Percentiles rank a stretch among this genome's conserved stretches.
Conservation (phyloP, 2,113 vertebrate species). For the Catharus bicknelli region DNA sequence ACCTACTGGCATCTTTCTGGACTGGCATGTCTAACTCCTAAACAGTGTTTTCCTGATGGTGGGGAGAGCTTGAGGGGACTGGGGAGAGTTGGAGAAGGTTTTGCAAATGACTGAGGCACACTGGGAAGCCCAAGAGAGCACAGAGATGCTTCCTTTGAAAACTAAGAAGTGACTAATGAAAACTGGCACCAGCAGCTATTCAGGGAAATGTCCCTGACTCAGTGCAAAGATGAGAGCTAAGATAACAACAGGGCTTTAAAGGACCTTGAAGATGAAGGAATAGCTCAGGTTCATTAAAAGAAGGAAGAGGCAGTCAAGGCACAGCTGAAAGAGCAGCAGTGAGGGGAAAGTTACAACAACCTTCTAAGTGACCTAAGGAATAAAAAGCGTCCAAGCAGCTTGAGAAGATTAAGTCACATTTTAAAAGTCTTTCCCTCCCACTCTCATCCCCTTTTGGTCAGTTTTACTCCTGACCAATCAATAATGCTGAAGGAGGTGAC, state of each 20-base stretch:
- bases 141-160: not conserved
- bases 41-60: not conserved
- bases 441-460: not conserved
- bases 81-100: not conserved
- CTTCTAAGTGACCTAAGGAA: slow-evolving; percentile 18
- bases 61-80: not conserved
- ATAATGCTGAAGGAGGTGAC: slow-evolving; percentile 18
- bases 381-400: not conserved
- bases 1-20: not conserved
- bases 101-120: not conserved
- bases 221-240: slow-evolving; percentile 38
- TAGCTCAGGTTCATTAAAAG: not conserved
- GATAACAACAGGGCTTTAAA: not conserved
- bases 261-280: slow-evolving; percentile 37
- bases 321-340: slow-evolving; percentile 12
- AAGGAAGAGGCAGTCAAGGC: not conserved
- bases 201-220: slow-evolving; percentile 25
- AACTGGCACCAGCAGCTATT: not conserved
- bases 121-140: not conserved
- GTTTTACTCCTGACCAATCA: slow-evolving; percentile 12
- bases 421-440: slow-evolving; percentile 4
- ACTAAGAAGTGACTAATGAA: slow-evolving; percentile 23
- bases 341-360: slow-evolving; percentile 25
- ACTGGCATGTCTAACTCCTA: rapidly evolving
- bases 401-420: slow-evolving; percentile 27